Percentiles rank a stretch among this genome's conserved stretches.
These are phyloP conservation scores for Brachyrhaphis roseni DNA, from an alignment of 2,797 vertebrate species.

Conservation along the genomic window DNA sequence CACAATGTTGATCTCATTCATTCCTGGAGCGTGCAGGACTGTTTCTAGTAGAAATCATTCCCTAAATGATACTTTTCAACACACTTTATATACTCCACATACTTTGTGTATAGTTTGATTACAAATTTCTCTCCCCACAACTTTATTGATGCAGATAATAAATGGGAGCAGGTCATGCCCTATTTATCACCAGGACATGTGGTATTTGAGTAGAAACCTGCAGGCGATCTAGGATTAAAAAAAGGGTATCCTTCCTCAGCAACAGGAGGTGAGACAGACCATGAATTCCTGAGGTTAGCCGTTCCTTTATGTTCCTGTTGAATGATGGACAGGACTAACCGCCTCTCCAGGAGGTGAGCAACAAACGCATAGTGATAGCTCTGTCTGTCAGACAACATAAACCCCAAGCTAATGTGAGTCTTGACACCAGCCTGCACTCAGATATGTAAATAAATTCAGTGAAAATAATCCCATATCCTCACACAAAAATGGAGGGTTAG, in stretches of 20 bases:
- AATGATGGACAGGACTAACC: conserved; percentile 11
- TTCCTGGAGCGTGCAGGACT: background rate
- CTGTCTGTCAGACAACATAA: conserved; percentile 13
- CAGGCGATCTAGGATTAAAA: conserved; percentile 35
- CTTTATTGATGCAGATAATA: conserved; percentile 18
- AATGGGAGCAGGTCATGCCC: conserved; percentile 29
- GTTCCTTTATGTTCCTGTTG: conserved; percentile 14
- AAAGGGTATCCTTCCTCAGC: conserved; percentile 8
- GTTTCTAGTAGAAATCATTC: background rate
- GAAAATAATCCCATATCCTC: conserved; percentile 12
- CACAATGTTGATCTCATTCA: background rate
- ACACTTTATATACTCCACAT: background rate
- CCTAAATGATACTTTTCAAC: background rate
- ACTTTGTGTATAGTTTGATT: conserved; percentile 5
- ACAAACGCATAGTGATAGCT: conserved; percentile 22
- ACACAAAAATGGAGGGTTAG: conserved; percentile 25
- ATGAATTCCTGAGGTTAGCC: conserved; percentile 40
- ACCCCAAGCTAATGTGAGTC: conserved; percentile 22
- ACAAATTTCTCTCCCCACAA: background rate
- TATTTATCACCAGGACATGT: conserved; percentile 62
- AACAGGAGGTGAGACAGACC: conserved; percentile 23
- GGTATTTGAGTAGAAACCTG: conserved; percentile 57
- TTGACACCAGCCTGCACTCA: conserved; percentile 39
- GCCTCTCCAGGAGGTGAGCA: conserved; percentile 8
- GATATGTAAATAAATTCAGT: conserved; percentile 14